phyloP scores from a whole-genome alignment of 2,888 invertebrate species.

The Suillia variegata region DNA sequence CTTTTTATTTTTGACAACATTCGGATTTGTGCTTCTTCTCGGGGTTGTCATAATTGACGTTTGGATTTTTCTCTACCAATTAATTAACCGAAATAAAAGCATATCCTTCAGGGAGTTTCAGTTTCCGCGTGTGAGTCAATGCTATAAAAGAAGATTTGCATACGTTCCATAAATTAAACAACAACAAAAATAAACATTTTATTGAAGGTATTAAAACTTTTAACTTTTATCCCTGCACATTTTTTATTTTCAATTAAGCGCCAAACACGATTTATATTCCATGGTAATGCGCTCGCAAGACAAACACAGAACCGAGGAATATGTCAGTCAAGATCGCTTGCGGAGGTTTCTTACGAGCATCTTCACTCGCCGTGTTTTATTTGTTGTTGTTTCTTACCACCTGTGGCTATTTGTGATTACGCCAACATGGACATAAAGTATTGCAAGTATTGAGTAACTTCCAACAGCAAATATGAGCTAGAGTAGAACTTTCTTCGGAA shows the following conservation, averaged over 20 bases:
- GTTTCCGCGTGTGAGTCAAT: too few relatives aligned
- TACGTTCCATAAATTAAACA: too few relatives aligned
- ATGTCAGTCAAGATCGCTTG: background rate
- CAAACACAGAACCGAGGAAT: background rate
- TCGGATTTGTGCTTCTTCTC: constrained; percentile 1
- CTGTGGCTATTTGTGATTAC: constrained; percentile 58
- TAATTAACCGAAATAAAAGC: constrained; percentile 55
- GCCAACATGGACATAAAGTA: constrained; percentile 46
- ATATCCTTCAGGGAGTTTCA: background rate
- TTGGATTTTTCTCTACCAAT: constrained; percentile 38
- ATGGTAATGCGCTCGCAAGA: background rate
- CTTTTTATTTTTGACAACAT: constrained; percentile 9
- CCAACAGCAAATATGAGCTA: constrained; percentile 25
- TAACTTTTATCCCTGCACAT: background rate
- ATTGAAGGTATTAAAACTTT: too few relatives aligned
- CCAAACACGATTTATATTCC: background rate
- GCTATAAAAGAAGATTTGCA: too few relatives aligned
- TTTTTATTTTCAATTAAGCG: background rate
- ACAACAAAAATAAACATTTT: too few relatives aligned
- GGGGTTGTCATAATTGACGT: background rate
- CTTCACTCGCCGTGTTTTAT: background rate
- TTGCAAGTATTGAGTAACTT: constrained; percentile 44
- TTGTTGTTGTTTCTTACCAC: constrained; percentile 44
- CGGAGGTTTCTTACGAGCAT: background rate
- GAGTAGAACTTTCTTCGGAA: background rate